Conservation (phyloP, 2,797 vertebrate genomes). For the Poecilia velifera region DNA sequence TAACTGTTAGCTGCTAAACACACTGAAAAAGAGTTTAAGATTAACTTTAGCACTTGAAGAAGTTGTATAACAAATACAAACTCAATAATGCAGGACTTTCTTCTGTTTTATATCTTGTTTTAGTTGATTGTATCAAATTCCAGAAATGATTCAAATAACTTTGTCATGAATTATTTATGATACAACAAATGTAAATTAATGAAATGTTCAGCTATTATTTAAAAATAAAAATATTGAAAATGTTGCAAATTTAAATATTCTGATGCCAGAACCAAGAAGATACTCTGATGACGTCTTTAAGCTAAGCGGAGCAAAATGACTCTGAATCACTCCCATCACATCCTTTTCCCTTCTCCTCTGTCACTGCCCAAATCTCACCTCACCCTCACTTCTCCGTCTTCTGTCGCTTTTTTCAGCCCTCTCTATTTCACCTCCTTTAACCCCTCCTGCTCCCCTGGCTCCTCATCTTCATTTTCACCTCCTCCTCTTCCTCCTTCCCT, state of each 20-base stretch:
- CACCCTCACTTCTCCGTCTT: conserved; percentile 32
- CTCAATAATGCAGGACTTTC: background rate
- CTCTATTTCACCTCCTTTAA: conserved; percentile 30
- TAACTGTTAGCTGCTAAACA: background rate
- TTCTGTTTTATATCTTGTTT: background rate
- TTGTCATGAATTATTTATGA: background rate
- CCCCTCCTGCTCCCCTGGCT: conserved; percentile 29
- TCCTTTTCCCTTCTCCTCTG: conserved; percentile 34
- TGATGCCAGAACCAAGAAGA: background rate
- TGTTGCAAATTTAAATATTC: background rate
- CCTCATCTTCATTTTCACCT: conserved; percentile 32
- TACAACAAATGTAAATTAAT: background rate
- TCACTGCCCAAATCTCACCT: conserved; percentile 53
- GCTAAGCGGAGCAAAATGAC: conserved; percentile 9
- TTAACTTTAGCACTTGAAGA: background rate
- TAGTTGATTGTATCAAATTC: background rate
- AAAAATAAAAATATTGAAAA: background rate
- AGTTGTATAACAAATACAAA: background rate
- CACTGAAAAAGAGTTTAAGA: background rate
- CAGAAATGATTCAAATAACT: background rate
- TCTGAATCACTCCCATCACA: conserved; percentile 27
- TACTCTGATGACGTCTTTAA: background rate
- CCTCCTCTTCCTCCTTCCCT: conserved; percentile 31
- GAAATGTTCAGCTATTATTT: background rate
- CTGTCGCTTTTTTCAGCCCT: conserved; percentile 7